Evolutionary conservation across 53 echinoderm and acorn worm genomes (phyloP).

Genomic region (Mesocentrotus franciscanus): DNA sequence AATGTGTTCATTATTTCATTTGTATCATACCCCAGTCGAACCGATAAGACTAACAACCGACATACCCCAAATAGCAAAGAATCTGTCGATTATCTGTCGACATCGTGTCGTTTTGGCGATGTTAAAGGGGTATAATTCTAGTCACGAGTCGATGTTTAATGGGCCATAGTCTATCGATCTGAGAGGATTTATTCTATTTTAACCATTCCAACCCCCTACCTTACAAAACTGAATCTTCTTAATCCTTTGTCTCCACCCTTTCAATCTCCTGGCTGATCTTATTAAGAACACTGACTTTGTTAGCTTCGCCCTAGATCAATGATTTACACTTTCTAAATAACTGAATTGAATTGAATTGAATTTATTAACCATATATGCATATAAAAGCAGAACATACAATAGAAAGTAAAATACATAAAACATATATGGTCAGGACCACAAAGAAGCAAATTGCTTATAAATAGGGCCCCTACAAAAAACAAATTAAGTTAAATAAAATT

Average conservation of each 20-base stretch:
- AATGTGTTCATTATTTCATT: too few species aligned
- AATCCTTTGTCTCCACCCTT: neutral
- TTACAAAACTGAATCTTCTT: neutral
- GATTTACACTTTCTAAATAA: too few species aligned
- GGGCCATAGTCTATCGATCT: neutral
- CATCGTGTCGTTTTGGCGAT: neutral
- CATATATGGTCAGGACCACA: too few species aligned
- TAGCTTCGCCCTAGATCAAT: neutral
- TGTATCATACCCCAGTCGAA: neutral
- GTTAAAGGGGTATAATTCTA: neutral
- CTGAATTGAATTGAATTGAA: too few species aligned
- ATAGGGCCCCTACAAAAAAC: too few species aligned
- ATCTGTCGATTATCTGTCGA: too few species aligned
- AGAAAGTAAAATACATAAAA: too few species aligned
- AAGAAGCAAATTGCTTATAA: too few species aligned
- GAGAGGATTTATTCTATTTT: neutral
- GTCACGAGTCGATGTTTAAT: neutral
- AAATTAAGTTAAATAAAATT: too few species aligned
- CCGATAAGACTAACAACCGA: neutral
- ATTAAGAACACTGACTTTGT: neutral
- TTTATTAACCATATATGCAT: too few species aligned
- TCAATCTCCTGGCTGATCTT: neutral
- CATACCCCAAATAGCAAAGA: too few species aligned
- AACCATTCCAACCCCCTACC: neutral
- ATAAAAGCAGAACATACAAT: too few species aligned